Base-by-base conservation (phyloP, 1,140 invertebrate genomes). In the Dinoponera quadriceps region DNA sequence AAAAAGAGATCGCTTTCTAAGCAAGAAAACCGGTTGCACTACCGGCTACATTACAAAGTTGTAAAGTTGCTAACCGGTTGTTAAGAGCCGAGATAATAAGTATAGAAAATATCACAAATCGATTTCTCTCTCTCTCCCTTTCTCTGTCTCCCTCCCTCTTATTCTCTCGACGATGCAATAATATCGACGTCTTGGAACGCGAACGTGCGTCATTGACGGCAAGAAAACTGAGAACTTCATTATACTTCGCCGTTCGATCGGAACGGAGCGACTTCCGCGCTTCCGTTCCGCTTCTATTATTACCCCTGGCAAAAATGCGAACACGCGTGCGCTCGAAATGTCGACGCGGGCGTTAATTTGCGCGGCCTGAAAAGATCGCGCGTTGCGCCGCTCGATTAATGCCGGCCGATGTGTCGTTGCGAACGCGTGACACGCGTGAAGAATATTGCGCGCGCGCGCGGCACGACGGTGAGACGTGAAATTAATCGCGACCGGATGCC, bases 401-500 rank as follows among this genome's bases (percentile, higher is more conserved):
- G 68, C 59, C 60, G 49, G 62, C 51, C 54, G 33, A 69, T 69
- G 72, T 78, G 72, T 78, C 65, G 71, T 11, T 20, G 25, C 29
- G 54, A 55, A 55, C 33, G 69, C 59, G 55, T 29, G 57, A 73
- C 59, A 57, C 73, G 87, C 73, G 74, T 51, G 66, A 80, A 80
- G 54, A 77, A 59, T 82, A 38, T 51, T 55, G 55, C 74, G 75
- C 29, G 38, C 38, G 38, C 38, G 3, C 38, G 38, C 38, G 38
- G 38, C 49, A 60, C 54, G 38, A 88, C 82, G 77, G 82, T 87
- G 84, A 86, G 88, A 90, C 85, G 89, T 90, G 90, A 89, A 91
- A 91, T 92, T 92, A 91, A 91, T 91, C 90, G 90, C 83, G 84
- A 74, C 69, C 74, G 82, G 85, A 91, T 86, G 81, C 33, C 29